phyloP scores from a whole-genome alignment of 2,888 invertebrate genomes.

The Scaeva pyrastri region DNA sequence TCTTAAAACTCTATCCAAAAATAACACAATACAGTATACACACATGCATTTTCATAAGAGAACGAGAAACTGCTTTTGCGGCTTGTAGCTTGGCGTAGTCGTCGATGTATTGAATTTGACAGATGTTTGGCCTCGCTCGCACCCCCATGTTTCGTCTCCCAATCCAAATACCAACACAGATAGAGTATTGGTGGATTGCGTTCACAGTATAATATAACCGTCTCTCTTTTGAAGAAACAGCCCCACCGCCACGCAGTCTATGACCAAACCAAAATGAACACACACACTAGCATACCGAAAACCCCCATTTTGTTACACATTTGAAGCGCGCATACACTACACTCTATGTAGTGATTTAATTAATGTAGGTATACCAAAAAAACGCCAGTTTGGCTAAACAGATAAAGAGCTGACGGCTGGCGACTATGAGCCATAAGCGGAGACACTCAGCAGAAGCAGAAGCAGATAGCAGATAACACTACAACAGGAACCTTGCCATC shows the following conservation, averaged over 20 bases:
- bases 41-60: not conserved
- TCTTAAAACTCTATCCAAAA: not conserved
- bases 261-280: conserved; percentile 10
- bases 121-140: not conserved
- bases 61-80: not conserved
- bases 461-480: no score
- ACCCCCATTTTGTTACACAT: conserved; percentile 62
- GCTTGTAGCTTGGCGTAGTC: not conserved
- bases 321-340: conserved; percentile 30
- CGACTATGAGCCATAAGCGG: conserved; percentile 3
- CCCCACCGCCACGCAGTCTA: conserved; percentile 31
- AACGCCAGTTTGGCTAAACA: conserved; percentile 49
- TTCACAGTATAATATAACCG: not conserved
- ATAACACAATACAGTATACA: no score
- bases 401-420: conserved; percentile 39
- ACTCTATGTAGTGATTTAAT: conserved; percentile 61
- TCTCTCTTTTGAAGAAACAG: conserved; percentile 39
- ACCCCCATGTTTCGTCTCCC: no score
- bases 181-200: not conserved
- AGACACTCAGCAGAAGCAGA: not conserved
- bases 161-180: not conserved
- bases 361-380: conserved; percentile 50
- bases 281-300: conserved; percentile 5
- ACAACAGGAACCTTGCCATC: conserved; percentile 8
- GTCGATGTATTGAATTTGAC: not conserved